These are phyloP conservation scores for Anser cygnoides DNA, from an alignment of 2,113 vertebrate species.

Conservation along the genomic window DNA sequence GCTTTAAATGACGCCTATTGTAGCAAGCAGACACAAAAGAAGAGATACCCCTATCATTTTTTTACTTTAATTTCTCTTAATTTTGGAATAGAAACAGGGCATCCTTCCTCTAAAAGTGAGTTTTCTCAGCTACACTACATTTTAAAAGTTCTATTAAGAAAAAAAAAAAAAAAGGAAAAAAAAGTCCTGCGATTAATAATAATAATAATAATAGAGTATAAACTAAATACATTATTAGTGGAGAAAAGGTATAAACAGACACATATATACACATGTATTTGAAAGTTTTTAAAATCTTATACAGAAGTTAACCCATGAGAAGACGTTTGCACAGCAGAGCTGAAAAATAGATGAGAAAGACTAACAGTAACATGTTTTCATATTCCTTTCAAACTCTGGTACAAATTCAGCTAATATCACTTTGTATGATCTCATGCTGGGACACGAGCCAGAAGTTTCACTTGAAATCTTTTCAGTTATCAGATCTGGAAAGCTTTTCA, in stretches of 20 bases:
- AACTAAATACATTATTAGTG: background rate
- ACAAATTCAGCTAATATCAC: constrained; percentile 51
- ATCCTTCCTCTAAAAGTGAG: background rate
- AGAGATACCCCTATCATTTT: background rate
- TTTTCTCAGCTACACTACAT: background rate
- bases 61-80: background rate
- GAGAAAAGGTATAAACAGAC: background rate
- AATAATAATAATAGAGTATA: background rate
- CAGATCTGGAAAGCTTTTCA: constrained; percentile 70
- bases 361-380: background rate
- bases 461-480: constrained; percentile 66
- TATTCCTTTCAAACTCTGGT: constrained; percentile 33
- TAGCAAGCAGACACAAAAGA: background rate
- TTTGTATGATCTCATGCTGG: constrained; percentile 60
- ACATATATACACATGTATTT: background rate
- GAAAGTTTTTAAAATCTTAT: background rate
- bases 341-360: background rate
- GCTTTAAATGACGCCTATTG: background rate
- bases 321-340: background rate
- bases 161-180: too few relatives aligned
- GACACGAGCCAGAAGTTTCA: constrained; percentile 67
- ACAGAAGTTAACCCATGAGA: background rate
- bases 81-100: background rate
- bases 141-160: background rate
- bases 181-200: background rate